Evolutionary conservation across 2,113 vertebrate genomes (phyloP), one percentile per base, ranked within the genome.

Genomic region (Pampusana beccarii): DNA sequence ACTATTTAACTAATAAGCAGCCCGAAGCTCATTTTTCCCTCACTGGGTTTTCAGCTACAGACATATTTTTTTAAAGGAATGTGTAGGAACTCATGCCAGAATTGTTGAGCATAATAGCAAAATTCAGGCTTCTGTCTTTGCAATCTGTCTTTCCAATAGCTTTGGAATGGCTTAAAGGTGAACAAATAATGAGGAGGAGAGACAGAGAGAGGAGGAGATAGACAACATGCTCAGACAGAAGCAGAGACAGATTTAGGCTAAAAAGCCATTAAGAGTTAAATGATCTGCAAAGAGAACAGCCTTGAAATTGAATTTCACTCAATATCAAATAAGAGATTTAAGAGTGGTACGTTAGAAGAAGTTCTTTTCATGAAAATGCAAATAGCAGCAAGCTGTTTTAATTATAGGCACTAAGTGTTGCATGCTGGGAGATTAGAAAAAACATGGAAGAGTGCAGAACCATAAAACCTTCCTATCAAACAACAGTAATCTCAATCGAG

Each of bases 311-410:
- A 91, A 96, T 93, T 93, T 79, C 70, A 50, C 40, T 90, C 0
- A 0, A 46, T 84, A 95, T 60, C 61, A 90, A 94, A 73, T 33
- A 69, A 69, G 67, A 88, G 60, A 86, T 80, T 85, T 87, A 95
- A 93, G 78, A 91, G 65, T 50, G 82, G 62, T 79, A 74, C 34
- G 31, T 83, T 80, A 94, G 69, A 85, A 91, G 56, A 90, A 84
- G 26, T 16, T 96, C 19, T 81, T 81, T 94, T 87, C 70, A 91
- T 80, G 88, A 61, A 93, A 92, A 94, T 87, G 89, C 84, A 95
- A 95, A 96, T 90, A 92, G 81, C 48, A 88, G 88, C 91, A 92
- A 89, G 92, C 89, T 93, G 83, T 56, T 96, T 97, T 96, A 96
- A 96, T 97, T 91, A 95, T 69, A 92, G 90, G 60, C 83, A 96